A percentile compares a stretch with the other conserved stretches of the same genome.
phyloP scores from a whole-genome alignment of 2,888 invertebrate species.

The Acanthopleura granulata region DNA sequence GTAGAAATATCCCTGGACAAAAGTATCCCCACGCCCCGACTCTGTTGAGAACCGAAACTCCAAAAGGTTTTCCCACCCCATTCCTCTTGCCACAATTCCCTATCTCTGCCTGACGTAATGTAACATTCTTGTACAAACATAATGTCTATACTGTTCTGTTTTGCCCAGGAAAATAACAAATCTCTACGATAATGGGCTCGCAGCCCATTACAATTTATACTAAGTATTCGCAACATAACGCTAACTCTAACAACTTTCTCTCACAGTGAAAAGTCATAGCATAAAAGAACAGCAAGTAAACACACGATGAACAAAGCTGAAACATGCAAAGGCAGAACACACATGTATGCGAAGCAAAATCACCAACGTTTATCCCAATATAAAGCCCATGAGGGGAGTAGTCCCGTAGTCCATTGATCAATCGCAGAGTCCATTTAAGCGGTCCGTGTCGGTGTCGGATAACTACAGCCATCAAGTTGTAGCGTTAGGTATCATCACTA shows the following conservation, averaged over 20 bases:
- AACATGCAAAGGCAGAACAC: not conserved
- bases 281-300: not conserved
- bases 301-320: not conserved
- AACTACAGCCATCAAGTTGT: no score
- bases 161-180: not conserved
- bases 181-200: not conserved
- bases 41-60: not conserved
- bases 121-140: slow-evolving; percentile 8
- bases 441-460: no score
- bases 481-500: no score
- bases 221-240: not conserved
- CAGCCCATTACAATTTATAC: slow-evolving; percentile 6
- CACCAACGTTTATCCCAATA: no score
- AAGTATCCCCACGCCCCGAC: slow-evolving; percentile 19
- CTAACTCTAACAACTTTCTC: no score
- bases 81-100: not conserved
- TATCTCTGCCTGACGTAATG: not conserved
- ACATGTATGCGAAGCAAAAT: not conserved
- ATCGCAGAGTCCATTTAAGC: no score
- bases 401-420: no score
- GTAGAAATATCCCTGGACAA: slow-evolving; percentile 15
- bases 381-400: no score
- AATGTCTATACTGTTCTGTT: slow-evolving; percentile 2
- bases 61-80: slow-evolving; percentile 1
- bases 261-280: no score